These are phyloP conservation scores for Rhombomys opimus DNA, from an alignment of 2,113 vertebrate species.

Conservation along the genomic window DNA sequence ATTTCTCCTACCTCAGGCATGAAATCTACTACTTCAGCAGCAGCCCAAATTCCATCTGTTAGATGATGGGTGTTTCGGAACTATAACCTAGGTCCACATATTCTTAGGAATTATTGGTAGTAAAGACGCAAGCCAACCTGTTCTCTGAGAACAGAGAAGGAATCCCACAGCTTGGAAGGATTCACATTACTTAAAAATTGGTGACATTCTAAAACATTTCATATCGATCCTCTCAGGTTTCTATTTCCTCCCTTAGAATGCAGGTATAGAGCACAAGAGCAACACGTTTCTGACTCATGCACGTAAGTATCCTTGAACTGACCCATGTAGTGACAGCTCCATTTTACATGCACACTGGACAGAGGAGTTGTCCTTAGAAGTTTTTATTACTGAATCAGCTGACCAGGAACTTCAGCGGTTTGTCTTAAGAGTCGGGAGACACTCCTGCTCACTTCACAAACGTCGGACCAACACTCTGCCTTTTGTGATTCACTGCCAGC, in stretches of 20 bases:
- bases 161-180: not conserved
- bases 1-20: not conserved
- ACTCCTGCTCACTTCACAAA: not conserved
- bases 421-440: not conserved
- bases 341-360: not conserved
- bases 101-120: not conserved
- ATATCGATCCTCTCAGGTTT: slow-evolving; percentile 1
- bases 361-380: not conserved
- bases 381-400: not conserved
- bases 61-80: not conserved
- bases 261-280: not conserved
- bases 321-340: not conserved
- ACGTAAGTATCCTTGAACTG: not conserved
- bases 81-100: not conserved
- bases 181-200: not conserved
- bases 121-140: not conserved
- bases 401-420: not conserved
- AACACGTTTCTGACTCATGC: not conserved
- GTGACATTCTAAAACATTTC: slow-evolving; percentile 12
- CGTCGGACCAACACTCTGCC: not conserved
- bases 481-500: not conserved
- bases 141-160: not conserved
- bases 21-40: not conserved
- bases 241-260: slow-evolving; percentile 30
- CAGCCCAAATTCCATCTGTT: not conserved